phyloP scores from a whole-genome alignment of 2,113 vertebrate species.

The Miniopterus natalensis region DNA sequence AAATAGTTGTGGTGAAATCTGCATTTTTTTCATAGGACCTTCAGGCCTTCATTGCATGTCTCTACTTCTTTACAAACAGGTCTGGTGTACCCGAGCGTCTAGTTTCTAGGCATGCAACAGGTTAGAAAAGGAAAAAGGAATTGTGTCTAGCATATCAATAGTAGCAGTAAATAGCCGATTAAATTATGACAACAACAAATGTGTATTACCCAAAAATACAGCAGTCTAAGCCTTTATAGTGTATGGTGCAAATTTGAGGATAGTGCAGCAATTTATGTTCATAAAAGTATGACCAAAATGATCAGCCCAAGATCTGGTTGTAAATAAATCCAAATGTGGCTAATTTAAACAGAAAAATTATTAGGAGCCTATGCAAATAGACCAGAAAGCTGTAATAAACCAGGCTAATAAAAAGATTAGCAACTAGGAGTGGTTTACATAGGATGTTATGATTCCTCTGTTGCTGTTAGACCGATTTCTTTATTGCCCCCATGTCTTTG shows the following conservation, averaged over 20 bases:
- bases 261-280: neutral
- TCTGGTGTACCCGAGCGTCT: neutral
- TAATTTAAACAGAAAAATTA: neutral
- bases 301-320: neutral
- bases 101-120: neutral
- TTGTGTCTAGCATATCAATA: neutral
- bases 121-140: neutral
- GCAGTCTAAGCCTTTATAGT: neutral
- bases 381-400: conserved; percentile 3
- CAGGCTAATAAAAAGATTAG: neutral
- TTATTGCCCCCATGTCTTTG: neutral
- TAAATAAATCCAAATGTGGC: neutral
- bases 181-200: conserved; percentile 45
- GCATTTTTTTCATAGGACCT: neutral
- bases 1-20: conserved; percentile 1
- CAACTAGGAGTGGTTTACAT: neutral
- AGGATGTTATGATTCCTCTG: neutral
- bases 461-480: conserved; percentile 6
- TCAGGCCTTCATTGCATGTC: neutral
- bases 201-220: neutral
- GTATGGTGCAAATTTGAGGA: neutral
- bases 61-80: neutral
- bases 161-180: neutral
- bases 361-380: neutral
- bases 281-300: neutral